phyloP scores from a whole-genome alignment of 2,888 invertebrate genomes.

The Caprella mutica region DNA sequence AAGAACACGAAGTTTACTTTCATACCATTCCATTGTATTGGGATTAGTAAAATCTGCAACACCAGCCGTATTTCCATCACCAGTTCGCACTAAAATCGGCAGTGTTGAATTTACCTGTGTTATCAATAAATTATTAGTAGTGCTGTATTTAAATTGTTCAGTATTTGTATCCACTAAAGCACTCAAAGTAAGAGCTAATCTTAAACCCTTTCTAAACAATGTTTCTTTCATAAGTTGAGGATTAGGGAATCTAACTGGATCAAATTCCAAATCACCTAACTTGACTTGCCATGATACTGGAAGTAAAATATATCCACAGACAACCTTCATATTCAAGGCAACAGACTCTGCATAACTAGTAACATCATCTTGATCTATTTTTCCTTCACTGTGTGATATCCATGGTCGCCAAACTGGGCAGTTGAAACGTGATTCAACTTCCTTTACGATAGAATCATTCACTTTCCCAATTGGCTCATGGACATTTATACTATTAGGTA shows the following conservation, averaged over 20 bases:
- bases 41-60: constrained; percentile 30
- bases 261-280: constrained; percentile 23
- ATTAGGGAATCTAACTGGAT: constrained; percentile 21
- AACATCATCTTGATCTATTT: constrained; percentile 21
- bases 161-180: constrained; percentile 21
- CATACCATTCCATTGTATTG: constrained; percentile 20
- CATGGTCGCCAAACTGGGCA: constrained; percentile 29
- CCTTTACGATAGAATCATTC: not conserved
- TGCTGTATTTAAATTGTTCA: constrained; percentile 14
- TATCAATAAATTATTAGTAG: constrained; percentile 20
- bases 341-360: constrained; percentile 23
- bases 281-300: constrained; percentile 24
- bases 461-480: no score
- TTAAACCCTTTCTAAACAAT: constrained; percentile 18
- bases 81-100: constrained; percentile 18
- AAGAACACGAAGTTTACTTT: constrained; percentile 9
- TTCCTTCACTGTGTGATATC: constrained; percentile 15
- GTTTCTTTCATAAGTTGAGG: constrained; percentile 12
- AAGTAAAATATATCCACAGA: constrained; percentile 23
- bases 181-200: constrained; percentile 18
- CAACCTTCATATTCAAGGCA: not conserved
- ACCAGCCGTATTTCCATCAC: constrained; percentile 15
- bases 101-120: constrained; percentile 21
- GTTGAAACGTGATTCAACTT: constrained; percentile 12
- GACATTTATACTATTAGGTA: no score